Evolutionary conservation across 2,888 invertebrate genomes (phyloP), one percentile per base, ranked within the genome.

Genomic region (Pyrochroa serraticornis): DNA sequence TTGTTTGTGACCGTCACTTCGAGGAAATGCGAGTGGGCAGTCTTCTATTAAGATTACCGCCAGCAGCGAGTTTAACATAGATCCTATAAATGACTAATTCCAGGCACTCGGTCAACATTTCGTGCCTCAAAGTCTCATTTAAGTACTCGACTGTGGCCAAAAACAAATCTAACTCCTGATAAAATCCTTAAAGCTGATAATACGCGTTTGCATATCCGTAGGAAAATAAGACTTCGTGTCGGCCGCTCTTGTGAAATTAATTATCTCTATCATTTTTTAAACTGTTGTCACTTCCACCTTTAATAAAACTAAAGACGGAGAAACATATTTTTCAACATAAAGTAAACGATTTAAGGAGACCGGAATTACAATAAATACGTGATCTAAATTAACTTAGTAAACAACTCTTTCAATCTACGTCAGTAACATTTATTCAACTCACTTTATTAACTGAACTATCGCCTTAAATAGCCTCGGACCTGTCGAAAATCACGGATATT

Each of bases 261-360:
- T 44, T 43, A 14, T 43, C 37, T 30, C 10, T 22, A 33, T 22
- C 13, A 51, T 42, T 51, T 43, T 22, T 44, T 52, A 45, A 52
- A 50, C 7, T 12, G 30, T 42, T 50, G 50, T 42, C 50, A 42
- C 43, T 50, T 43, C 36, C 41, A 43, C 42, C 43, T 50, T 35
- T 36, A 50, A 50, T 36, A 35, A 43, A 35, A 52, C 36, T 51
- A 37, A 14, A 43, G 52, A 33, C n/a, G n/a, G n/a, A n/a, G n/a
- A 43, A 52, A 44, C 51, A 52, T 52, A 44, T 37, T 37, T 46
- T 46, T 41, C 36, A 46, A 46, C 37, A 46, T 53, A 53, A 53
- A 45, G 52, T 45, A 45, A 45, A 32, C 34, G 41, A 53, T 37
- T 46, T 38, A 46, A 38, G 46, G 9, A 14, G 6, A 37, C 43